Base-by-base conservation (phyloP, 2,113 vertebrate species). In the Nematolebias whitei region DNA sequence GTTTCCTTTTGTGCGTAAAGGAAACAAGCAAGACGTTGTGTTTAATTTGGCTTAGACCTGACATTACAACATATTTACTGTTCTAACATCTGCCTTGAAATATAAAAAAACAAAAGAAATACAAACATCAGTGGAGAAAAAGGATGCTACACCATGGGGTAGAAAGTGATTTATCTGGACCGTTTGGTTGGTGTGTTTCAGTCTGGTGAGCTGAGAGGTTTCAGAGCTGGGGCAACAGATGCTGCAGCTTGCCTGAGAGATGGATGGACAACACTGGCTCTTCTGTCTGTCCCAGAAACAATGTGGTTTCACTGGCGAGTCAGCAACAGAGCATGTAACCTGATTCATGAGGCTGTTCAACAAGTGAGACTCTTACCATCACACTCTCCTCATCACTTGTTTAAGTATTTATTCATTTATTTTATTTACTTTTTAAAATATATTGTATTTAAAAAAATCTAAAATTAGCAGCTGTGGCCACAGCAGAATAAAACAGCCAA, bases 271-370 rank as follows among this genome's bases (percentile, higher is more conserved):
- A 87, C 82, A 83, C 62, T 80, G 65, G 29, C 56, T 68, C 51
- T 52, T 77, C 68, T 69, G 73, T 79, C 52, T 77, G 70, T 76
- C 48, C 24, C 45, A 64, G 51, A 74, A 53, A 68, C 8, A 15
- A 54, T 76, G 68, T 49, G 15, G 58, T 86, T 81, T 85, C 76
- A 68, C 64, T 55, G 50, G 56, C 41, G 1, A 63, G 68, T 60
- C 80, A 68, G 52, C 62, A 72, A 79, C 73, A 70, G 77, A 76
- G 54, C 10, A 19, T 1, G 86, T 84, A 91, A 91, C 80, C 76
- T 1, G 74, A 91, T 54, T 68, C 87, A 70, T 66, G 67, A 65
- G 49, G 52, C 72, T 62, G 55, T 9, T 55, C 44, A 72, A 72
- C 78, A 76, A 83, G 80, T 89, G 80, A 82, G 74, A 64, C 70